phyloP scores from a whole-genome alignment of 2,888 invertebrate species.

The Agonopterix heracliana region DNA sequence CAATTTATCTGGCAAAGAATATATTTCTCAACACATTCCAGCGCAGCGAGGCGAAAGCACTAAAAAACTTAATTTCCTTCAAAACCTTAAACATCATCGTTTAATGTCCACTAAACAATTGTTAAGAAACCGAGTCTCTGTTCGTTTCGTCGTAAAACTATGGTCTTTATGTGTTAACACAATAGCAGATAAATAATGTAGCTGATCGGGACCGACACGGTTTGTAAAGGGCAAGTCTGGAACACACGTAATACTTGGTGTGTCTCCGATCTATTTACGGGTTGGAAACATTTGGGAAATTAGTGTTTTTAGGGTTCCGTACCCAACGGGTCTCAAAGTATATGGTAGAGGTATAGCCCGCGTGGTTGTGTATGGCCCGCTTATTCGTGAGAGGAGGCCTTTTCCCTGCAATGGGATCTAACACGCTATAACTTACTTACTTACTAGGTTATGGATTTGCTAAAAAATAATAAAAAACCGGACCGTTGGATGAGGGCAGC shows the following conservation, averaged over 20 bases:
- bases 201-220: constrained; percentile 43
- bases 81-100: constrained; percentile 37
- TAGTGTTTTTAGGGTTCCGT: too few species aligned
- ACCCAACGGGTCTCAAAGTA: too few species aligned
- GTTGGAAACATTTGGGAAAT: neutral
- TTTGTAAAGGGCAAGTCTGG: constrained; percentile 10
- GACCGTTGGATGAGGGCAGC: too few species aligned
- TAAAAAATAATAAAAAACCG: too few species aligned
- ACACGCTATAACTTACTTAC: too few species aligned
- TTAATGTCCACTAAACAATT: constrained; percentile 49
- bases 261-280: constrained; percentile 8
- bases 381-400: too few species aligned
- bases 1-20: too few species aligned
- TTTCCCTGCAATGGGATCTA: too few species aligned
- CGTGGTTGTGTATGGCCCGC: too few species aligned
- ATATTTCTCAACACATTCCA: too few species aligned
- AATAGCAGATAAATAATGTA: constrained; percentile 69
- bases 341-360: too few species aligned
- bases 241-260: constrained; percentile 18
- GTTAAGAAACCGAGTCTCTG: constrained; percentile 40
- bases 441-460: too few species aligned
- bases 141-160: constrained; percentile 39
- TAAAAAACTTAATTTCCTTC: constrained; percentile 49
- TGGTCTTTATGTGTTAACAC: constrained; percentile 50
- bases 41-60: neutral